Conservation (phyloP, 2,797 vertebrate genomes). For the Pyrocephalus nanus region DNA sequence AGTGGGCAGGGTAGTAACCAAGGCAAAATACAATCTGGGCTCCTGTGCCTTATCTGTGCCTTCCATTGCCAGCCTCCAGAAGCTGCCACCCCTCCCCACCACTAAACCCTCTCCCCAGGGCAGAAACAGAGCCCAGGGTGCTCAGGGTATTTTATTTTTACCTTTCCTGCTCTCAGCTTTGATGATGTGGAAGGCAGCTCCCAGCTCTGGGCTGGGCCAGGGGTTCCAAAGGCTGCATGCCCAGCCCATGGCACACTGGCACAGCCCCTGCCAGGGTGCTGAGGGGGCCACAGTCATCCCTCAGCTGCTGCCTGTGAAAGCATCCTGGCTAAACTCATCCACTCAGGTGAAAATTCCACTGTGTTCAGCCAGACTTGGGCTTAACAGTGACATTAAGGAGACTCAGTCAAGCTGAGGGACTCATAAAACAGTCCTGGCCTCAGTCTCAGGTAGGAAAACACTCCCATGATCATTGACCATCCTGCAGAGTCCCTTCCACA, state of each 20-base stretch:
- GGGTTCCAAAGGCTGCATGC: neutral
- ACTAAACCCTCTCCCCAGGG: rapidly evolving
- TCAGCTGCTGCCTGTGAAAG: neutral
- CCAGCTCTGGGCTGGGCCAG: neutral
- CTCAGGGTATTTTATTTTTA: rapidly evolving
- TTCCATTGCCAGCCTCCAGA: neutral
- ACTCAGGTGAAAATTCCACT: rapidly evolving
- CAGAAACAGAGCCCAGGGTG: neutral
- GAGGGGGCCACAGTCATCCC: neutral
- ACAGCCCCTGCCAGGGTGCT: neutral
- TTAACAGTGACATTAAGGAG: neutral
- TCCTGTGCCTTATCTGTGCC: neutral
- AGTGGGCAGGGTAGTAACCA: neutral
- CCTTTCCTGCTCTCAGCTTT: neutral
- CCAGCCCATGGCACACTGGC: rapidly evolving
- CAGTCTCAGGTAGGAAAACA: neutral
- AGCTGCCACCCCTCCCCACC: neutral
- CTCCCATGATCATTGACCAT: rapidly evolving
- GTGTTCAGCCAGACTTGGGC: neutral
- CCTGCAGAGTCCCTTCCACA: neutral
- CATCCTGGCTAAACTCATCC: neutral
- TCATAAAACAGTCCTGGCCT: neutral
- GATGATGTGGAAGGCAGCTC: neutral
- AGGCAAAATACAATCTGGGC: neutral
- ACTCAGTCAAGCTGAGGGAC: neutral